Base-by-base conservation (phyloP, 2,888 invertebrate genomes). In the Cyclophora punctaria region DNA sequence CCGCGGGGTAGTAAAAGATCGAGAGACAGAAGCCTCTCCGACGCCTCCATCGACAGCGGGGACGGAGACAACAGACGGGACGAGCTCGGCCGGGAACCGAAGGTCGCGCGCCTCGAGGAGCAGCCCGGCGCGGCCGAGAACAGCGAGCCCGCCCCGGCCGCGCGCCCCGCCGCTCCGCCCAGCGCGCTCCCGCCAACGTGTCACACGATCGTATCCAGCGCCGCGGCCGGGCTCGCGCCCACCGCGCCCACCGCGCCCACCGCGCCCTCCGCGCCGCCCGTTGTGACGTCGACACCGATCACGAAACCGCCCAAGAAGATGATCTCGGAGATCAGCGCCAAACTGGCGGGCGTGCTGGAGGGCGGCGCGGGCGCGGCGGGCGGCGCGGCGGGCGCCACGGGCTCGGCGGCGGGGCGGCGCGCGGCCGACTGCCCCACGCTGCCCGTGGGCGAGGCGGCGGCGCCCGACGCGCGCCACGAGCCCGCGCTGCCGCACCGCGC, bases 21-120 rank as follows among this genome's bases (percentile, higher is more conserved):
- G 2, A 90, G 92, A 59, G 92, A 92, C 56, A 87, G 93, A 47
- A 90, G 93, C 63, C 80, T 90, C 5, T 93, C 93, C 0, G 93
- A 92, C 55, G 92, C 92, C 1, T 91, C 92, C 1, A 82, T 91
- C 4, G 93, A 92, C 51, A 91, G 91, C 44, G 88, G 88, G 44
- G 92, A 92, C 56, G 92, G 92, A 57, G 90, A 90, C 3, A 35
- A 57, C 3, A 86, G 78, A 53, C 77, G 71, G 45, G 82, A 82
- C 3, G 84, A 84, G 3, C 48, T 56, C 2, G 48, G 52, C 4
- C 75, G 70, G 49, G 81, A 83, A 4, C 54, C 73, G 1, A 86
- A 86, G 56, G 52, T 66, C 41, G 67, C 78, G 0, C 83, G 80
- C 44, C 50, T 78, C 7, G 62, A 66, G 0, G 81, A 79, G 34